Evolutionary conservation across 2,113 vertebrate species (phyloP).

Genomic region (Irena cyanogastra): DNA sequence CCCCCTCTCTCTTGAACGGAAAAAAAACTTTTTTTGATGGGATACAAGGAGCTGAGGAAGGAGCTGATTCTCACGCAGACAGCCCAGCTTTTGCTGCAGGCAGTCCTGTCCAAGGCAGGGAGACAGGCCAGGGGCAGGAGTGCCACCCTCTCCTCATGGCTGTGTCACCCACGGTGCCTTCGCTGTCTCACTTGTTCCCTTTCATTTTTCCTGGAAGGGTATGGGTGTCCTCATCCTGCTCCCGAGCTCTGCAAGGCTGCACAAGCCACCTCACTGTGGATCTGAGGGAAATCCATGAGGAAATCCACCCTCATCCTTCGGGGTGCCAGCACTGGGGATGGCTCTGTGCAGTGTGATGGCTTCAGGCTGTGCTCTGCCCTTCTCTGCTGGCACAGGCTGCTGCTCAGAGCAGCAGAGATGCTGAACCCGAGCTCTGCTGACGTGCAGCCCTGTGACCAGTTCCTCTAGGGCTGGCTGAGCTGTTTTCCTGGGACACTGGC

Average conservation of each 20-base stretch:
- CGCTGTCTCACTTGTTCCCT: background rate
- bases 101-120: background rate
- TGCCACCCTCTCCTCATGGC: background rate
- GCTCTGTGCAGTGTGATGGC: background rate
- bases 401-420: background rate
- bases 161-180: fast-evolving
- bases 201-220: fast-evolving
- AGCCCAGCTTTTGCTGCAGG: background rate
- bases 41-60: fast-evolving
- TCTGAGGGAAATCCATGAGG: background rate
- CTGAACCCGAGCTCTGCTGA: background rate
- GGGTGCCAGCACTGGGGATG: background rate
- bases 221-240: background rate
- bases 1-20: background rate
- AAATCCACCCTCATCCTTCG: fast-evolving
- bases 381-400: background rate
- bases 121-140: background rate
- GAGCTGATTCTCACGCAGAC: background rate
- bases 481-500: background rate
- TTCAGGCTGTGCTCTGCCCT: background rate
- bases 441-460: background rate
- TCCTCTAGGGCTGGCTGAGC: background rate
- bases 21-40: background rate
- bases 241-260: background rate
- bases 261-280: background rate